phyloP scores from a whole-genome alignment of 2,888 invertebrate genomes.

The Tetramorium bicarinatum region DNA sequence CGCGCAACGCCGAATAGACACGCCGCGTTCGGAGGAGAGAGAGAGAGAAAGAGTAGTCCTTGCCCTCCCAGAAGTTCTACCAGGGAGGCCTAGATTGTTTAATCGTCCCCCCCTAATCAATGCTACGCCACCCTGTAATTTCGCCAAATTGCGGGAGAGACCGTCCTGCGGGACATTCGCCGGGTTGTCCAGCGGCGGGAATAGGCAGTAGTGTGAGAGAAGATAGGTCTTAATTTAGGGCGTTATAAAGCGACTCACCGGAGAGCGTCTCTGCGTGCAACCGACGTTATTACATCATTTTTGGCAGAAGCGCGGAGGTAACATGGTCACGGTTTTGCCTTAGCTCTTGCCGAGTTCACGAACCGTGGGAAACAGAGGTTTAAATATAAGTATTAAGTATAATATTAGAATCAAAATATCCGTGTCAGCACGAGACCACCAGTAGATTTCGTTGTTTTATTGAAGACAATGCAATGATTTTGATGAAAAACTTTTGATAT shows the following conservation, averaged over 20 bases:
- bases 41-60: slow-evolving; percentile 63
- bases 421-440: not conserved
- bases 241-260: slow-evolving; percentile 63
- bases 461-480: not conserved
- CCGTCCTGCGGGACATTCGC: slow-evolving; percentile 77
- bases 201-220: slow-evolving; percentile 66
- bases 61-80: slow-evolving; percentile 85
- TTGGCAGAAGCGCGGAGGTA: slow-evolving; percentile 29
- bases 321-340: not conserved
- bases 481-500: not conserved
- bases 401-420: not conserved
- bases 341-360: not conserved
- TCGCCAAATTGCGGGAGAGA: slow-evolving; percentile 83
- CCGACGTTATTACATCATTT: slow-evolving; percentile 44
- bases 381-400: not conserved
- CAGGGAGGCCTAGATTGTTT: slow-evolving; percentile 86
- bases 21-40: slow-evolving; percentile 50
- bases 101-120: slow-evolving; percentile 85
- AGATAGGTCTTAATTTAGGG: slow-evolving; percentile 81
- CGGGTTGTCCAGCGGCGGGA: slow-evolving; percentile 60
- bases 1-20: slow-evolving; percentile 77
- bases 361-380: slow-evolving; percentile 11
- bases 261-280: slow-evolving; percentile 25
- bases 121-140: slow-evolving; percentile 84
- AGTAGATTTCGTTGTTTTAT: slow-evolving; percentile 1